phyloP scores from a whole-genome alignment of 2,797 vertebrate genomes.

The Pteropus rufus region DNA sequence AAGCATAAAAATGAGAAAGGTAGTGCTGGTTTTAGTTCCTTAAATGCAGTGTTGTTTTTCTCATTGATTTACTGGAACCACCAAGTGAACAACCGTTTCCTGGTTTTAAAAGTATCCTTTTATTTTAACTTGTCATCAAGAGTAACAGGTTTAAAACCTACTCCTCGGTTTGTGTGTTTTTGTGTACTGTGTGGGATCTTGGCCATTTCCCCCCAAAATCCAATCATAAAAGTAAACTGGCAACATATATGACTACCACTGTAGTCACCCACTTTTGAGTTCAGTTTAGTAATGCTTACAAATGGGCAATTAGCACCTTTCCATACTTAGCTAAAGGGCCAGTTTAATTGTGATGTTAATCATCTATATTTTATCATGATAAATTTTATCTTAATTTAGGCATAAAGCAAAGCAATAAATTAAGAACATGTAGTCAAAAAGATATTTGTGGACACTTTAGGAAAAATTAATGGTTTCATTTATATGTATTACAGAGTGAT shows the following conservation, averaged over 20 bases:
- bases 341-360: slow-evolving; percentile 13
- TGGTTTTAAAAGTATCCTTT: slow-evolving; percentile 7
- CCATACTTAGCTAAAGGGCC: background rate
- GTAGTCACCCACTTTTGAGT: background rate
- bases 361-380: background rate
- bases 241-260: background rate
- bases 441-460: background rate
- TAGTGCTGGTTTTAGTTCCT: slow-evolving; percentile 27
- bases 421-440: background rate
- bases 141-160: background rate
- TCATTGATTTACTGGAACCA: background rate
- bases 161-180: background rate
- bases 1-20: slow-evolving; percentile 39
- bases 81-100: background rate
- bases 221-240: slow-evolving; percentile 49
- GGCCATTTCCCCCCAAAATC: slow-evolving; percentile 29
- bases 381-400: slow-evolving; percentile 29
- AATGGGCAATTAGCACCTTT: background rate
- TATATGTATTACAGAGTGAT: background rate
- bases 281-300: background rate
- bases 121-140: background rate
- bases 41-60: background rate
- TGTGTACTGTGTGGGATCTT: background rate
- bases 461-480: background rate
- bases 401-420: slow-evolving; percentile 32